Percentiles rank a stretch among this genome's conserved stretches.
These are phyloP conservation scores for Melanerpes formicivorus DNA, from an alignment of 2,113 vertebrate species.

Conservation along the genomic window DNA sequence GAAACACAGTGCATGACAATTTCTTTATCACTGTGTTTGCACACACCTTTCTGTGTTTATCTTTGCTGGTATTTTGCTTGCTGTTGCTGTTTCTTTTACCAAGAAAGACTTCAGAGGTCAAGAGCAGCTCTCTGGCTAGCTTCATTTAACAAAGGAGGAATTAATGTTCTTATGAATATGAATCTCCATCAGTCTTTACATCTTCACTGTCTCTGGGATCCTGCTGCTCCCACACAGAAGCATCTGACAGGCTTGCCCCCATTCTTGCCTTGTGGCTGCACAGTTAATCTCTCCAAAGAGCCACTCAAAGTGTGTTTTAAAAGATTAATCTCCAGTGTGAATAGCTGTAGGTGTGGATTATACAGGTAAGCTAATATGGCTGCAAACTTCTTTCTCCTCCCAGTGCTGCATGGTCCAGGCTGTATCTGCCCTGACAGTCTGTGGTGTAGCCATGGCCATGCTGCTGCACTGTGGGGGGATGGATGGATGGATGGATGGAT, in stretches of 20 bases:
- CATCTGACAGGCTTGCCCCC: not conserved
- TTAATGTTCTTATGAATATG: not conserved
- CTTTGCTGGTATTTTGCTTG: not conserved
- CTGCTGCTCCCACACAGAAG: not conserved
- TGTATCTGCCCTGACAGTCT: not conserved
- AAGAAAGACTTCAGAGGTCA: not conserved
- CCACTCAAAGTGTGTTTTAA: not conserved
- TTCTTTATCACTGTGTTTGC: not conserved
- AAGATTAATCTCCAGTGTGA: not conserved
- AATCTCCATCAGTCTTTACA: not conserved
- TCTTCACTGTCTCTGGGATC: not conserved
- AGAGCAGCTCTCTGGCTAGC: not conserved
- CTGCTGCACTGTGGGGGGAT: accelerated
- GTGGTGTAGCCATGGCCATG: not conserved
- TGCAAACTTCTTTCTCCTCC: not conserved
- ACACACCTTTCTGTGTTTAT: not conserved
- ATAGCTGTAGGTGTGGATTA: not conserved
- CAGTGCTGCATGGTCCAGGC: not conserved
- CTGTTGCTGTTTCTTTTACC: not conserved
- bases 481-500: no score
- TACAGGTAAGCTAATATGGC: not conserved
- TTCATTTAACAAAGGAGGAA: not conserved
- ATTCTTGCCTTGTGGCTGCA: not conserved
- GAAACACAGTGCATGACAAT: not conserved
- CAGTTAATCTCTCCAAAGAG: not conserved